Base-by-base conservation (phyloP, 2,888 invertebrate species). In the Furcula furcula region DNA sequence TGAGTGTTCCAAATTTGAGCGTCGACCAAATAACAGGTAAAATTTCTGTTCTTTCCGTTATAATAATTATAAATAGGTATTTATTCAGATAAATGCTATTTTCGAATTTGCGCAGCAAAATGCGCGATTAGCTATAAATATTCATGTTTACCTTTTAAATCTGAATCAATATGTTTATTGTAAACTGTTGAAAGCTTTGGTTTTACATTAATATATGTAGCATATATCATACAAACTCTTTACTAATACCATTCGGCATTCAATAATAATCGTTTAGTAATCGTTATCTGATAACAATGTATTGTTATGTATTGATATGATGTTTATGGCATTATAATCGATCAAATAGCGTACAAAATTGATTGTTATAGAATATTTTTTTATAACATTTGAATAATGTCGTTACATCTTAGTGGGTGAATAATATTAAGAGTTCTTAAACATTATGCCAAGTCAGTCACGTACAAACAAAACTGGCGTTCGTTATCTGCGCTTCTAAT, bases 1-100 rank as follows among this genome's bases (percentile, higher is more conserved):
- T 87, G 83, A 87, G 87, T 73, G 87, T 88, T 48, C 88, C 88
- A 29, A 87, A 88, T 79, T 78, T 88, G 57, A 86, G 76, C 50
- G 75, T 70, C 49, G 82, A 78, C 62, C 82, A 84, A 74, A 80
- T 87, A 44, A 82, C 82, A 83, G 87, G 87, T 88, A 65, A 26
- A 26, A 26, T 14, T 14, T 14, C 14, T 14, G 26, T 26, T 23
- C n/a, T n/a, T n/a, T 14, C 9, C 5, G 1, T 5, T n/a, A 13
- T 11, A 26, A 9, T 26, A 26, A 14, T 14, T 23, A 3, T 26
- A 10, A 21, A 9, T 26, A 13, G n/a, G n/a, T n/a, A n/a, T n/a
- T n/a, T n/a, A n/a, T n/a, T n/a, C n/a, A 20, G 2, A n/a, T 21
- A n/a, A 20, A 2, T 20, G 5, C 10, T 7, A 21, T 21, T 9